A percentile compares a stretch with the other conserved stretches of the same genome.
Evolutionary conservation across 2,797 vertebrate species (phyloP).

Genomic region (Sebastes iracundus): DNA sequence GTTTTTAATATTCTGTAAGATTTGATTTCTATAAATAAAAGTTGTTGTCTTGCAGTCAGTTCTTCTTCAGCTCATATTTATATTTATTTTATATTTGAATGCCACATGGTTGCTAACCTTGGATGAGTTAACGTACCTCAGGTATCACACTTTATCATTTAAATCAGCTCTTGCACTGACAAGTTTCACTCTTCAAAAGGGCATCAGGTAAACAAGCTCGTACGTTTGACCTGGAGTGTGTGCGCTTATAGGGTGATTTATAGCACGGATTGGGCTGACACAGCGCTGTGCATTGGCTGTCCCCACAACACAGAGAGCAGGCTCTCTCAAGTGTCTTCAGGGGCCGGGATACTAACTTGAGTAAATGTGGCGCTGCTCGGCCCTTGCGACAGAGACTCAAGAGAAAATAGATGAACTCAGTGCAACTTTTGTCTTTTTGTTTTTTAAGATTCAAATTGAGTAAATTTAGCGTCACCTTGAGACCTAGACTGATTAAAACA

Average conservation of each 20-base stretch:
- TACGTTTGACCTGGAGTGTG: constrained; percentile 28
- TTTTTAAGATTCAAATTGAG: constrained; percentile 23
- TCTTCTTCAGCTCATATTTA: background rate
- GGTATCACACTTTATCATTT: constrained; percentile 62
- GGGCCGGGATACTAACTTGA: background rate
- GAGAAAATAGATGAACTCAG: constrained; percentile 25
- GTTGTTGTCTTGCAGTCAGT: background rate
- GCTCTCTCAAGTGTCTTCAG: constrained; percentile 13
- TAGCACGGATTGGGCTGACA: constrained; percentile 42
- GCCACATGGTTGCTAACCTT: background rate
- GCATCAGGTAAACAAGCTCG: constrained; percentile 68
- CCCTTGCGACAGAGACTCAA: constrained; percentile 1
- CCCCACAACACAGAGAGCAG: background rate
- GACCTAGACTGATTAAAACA: constrained; percentile 63
- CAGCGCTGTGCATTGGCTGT: constrained; percentile 39
- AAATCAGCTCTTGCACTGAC: constrained; percentile 61
- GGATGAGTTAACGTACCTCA: background rate
- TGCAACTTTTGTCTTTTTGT: background rate
- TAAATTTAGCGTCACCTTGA: constrained; percentile 59
- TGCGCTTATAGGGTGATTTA: constrained; percentile 51
- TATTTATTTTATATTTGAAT: constrained; percentile 18
- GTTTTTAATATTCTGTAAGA: background rate
- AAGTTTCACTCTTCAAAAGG: constrained; percentile 68
- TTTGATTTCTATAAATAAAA: background rate
- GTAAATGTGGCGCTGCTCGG: constrained; percentile 21